phyloP scores from a whole-genome alignment of 2,888 invertebrate species.

The Lycia hirtaria region DNA sequence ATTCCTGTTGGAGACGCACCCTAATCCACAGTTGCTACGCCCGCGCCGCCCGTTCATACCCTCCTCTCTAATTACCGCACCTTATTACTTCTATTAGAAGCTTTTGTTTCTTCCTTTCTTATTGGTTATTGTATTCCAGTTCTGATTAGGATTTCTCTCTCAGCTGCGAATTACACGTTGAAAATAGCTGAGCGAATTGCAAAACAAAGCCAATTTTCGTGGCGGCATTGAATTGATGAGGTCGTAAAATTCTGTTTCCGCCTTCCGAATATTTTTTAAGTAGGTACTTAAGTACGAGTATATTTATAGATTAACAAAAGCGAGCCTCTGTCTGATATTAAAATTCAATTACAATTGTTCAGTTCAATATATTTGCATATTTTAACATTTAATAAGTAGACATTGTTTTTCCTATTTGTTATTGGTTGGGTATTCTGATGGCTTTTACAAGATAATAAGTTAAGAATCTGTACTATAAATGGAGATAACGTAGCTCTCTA shows the following conservation, averaged over 20 bases:
- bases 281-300: background rate
- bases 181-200: slow-evolving; percentile 5
- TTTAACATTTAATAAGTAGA: no score
- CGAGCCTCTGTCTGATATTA: no score
- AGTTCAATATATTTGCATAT: no score
- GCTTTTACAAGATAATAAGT: no score
- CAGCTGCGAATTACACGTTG: background rate
- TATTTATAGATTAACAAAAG: background rate
- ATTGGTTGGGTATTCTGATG: no score
- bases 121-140: background rate
- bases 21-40: background rate
- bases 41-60: background rate
- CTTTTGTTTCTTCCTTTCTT: slow-evolving; percentile 12
- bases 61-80: slow-evolving; percentile 9
- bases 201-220: slow-evolving; percentile 19
- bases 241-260: slow-evolving; percentile 7
- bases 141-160: slow-evolving; percentile 10
- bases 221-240: slow-evolving; percentile 9
- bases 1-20: no score
- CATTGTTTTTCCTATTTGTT: no score
- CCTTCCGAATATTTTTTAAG: background rate
- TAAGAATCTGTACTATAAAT: no score
- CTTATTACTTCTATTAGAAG: slow-evolving; percentile 15
- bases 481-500: no score
- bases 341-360: no score